Percentiles rank a stretch among this genome's conserved stretches.
These are phyloP conservation scores for Chloropsis cyanopogon DNA, from an alignment of 2,113 vertebrate genomes.

Conservation along the genomic window DNA sequence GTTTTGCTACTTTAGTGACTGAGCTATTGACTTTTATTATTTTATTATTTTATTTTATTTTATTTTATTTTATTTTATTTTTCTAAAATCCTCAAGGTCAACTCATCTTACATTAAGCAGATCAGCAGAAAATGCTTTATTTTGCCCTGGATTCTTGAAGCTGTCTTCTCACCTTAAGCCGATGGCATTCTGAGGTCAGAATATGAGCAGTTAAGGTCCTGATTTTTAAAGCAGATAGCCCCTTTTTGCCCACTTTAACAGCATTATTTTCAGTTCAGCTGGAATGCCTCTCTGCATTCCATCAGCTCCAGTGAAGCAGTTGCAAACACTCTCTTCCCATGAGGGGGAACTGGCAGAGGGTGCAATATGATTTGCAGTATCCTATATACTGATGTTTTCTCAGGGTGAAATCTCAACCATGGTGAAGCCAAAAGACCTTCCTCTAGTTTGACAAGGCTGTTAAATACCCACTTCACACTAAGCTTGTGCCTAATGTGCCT, in stretches of 20 bases:
- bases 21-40: not conserved
- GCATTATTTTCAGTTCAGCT: not conserved
- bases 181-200: not conserved
- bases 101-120: not conserved
- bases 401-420: not conserved
- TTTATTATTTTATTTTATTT: not conserved
- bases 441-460: not conserved
- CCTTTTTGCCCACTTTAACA: not conserved
- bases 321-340: not conserved
- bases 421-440: not conserved
- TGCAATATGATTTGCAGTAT: not conserved
- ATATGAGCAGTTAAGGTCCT: not conserved
- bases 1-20: not conserved
- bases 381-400: not conserved
- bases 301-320: not conserved
- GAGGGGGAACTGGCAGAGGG: not conserved
- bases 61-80: not conserved
- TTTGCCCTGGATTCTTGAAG: not conserved
- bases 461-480: not conserved
- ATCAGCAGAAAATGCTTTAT: not conserved
- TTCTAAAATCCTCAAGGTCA: not conserved
- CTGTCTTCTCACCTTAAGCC: not conserved
- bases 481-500: not conserved
- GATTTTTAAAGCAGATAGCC: not conserved
- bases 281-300: not conserved